Evolutionary conservation across 1,140 invertebrate species (phyloP).

Genomic region (Drosophila leontia): DNA sequence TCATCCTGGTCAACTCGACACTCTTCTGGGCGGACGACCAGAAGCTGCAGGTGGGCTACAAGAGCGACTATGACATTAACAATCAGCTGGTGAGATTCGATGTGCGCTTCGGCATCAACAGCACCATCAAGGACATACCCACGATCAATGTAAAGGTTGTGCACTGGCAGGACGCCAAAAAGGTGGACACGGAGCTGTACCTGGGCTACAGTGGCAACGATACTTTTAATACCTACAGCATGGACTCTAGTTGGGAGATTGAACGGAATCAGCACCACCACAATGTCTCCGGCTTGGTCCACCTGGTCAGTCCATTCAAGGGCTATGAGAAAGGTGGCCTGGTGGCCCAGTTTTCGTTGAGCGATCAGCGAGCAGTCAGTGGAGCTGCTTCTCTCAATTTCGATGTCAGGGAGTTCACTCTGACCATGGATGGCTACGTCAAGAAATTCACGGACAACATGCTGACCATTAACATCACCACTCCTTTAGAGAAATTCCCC

Average conservation of each 20-base stretch:
- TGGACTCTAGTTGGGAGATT: constrained; percentile 87
- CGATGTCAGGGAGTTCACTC: constrained; percentile 88
- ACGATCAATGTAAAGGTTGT: constrained; percentile 86
- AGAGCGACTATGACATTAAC: constrained; percentile 84
- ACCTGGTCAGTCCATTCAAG: constrained; percentile 86
- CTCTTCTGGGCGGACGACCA: constrained; percentile 88
- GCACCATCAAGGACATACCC: constrained; percentile 87
- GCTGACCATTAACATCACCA: constrained; percentile 90
- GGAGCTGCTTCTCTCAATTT: constrained; percentile 89
- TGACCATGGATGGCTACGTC: constrained; percentile 88
- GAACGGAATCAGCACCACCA: constrained; percentile 77
- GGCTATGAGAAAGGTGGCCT: constrained; percentile 89
- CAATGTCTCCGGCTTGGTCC: constrained; percentile 87
- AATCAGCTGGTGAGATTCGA: constrained; percentile 85
- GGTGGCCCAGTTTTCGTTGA: constrained; percentile 88
- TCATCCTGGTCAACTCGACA: constrained; percentile 77
- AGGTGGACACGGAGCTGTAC: constrained; percentile 86
- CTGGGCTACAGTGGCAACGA: constrained; percentile 82
- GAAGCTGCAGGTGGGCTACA: constrained; percentile 86
- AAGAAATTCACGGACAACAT: constrained; percentile 88
- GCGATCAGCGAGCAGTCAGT: constrained; percentile 87
- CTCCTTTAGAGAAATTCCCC: constrained; percentile 88
- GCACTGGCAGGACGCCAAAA: constrained; percentile 86
- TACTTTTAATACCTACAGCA: constrained; percentile 85
- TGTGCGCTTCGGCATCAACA: constrained; percentile 86